Percentiles rank a stretch among this genome's conserved stretches.
phyloP scores from a whole-genome alignment of 2,113 vertebrate genomes.

The Rhodinocichla rosea region DNA sequence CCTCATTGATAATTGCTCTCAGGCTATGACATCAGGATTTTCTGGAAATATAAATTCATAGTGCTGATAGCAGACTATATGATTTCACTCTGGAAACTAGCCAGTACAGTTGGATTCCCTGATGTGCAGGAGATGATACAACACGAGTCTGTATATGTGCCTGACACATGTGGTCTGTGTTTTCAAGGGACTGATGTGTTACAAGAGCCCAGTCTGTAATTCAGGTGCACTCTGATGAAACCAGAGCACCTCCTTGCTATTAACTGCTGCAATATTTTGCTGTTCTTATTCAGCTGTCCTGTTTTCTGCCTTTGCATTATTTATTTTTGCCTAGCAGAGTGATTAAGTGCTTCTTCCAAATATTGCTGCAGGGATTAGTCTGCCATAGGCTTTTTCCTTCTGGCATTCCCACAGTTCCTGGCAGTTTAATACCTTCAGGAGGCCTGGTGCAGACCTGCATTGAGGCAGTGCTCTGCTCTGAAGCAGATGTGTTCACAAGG shows the following conservation, averaged over 20 bases:
- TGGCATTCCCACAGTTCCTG: not conserved
- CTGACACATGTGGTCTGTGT: not conserved
- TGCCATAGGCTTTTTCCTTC: not conserved
- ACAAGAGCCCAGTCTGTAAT: not conserved
- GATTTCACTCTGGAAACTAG: conserved; percentile 33
- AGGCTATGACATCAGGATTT: conserved; percentile 15
- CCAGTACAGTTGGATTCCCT: conserved; percentile 10
- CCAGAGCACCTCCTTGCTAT: not conserved
- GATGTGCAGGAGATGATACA: not conserved
- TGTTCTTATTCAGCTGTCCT: not conserved
- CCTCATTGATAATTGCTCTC: conserved; percentile 43
- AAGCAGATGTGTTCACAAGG: conserved; percentile 15
- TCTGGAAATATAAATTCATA: conserved; percentile 23
- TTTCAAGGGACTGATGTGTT: not conserved
- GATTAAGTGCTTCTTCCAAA: not conserved
- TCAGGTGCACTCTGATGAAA: not conserved
- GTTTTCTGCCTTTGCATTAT: not conserved
- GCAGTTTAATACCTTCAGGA: not conserved
- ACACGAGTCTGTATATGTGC: not conserved
- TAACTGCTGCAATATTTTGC: not conserved
- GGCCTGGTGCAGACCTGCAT: not conserved
- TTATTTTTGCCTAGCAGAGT: not conserved
- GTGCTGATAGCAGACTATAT: conserved; percentile 26
- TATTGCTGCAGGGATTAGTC: not conserved
- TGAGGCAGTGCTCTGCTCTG: not conserved